Conservation (phyloP, 2,797 vertebrate genomes). For the Danio choprae region DNA sequence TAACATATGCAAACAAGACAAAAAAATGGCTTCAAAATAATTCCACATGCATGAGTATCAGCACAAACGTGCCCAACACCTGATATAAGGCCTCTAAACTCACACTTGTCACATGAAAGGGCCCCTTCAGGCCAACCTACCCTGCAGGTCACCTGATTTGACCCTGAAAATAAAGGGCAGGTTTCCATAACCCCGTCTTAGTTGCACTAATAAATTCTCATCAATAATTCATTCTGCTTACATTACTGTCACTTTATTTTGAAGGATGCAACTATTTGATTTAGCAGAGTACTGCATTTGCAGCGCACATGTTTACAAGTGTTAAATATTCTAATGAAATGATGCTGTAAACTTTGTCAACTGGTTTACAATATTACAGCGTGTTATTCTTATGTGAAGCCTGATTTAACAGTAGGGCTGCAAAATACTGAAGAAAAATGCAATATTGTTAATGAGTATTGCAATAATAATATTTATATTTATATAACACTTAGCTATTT, state of each 20-base stretch:
- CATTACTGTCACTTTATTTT: conserved; percentile 59
- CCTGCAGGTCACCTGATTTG: conserved; percentile 38
- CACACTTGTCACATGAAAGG: conserved; percentile 48
- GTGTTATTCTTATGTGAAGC: not conserved
- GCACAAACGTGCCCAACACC: conserved; percentile 27
- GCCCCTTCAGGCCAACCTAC: conserved; percentile 31
- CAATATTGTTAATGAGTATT: no score
- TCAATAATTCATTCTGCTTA: conserved; percentile 63
- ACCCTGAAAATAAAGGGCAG: conserved; percentile 51
- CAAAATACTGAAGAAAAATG: no score
- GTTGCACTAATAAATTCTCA: conserved; percentile 33
- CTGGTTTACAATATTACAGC: not conserved
- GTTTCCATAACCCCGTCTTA: conserved; percentile 26
- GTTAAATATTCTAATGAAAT: not conserved
- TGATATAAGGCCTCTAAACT: conserved; percentile 45
- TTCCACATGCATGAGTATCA: conserved; percentile 33
- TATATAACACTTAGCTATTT: no score
- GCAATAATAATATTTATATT: no score
- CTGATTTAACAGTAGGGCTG: not conserved
- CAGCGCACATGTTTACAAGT: conserved; percentile 31
- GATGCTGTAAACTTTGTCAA: not conserved
- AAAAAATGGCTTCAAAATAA: conserved; percentile 24
- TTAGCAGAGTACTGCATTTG: conserved; percentile 51
- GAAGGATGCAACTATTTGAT: conserved; percentile 46
- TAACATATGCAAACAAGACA: conserved; percentile 13